A percentile compares a stretch with the other conserved stretches of the same genome.
Conservation (phyloP, 2,113 vertebrate genomes). For the Ramphastos sulfuratus region DNA sequence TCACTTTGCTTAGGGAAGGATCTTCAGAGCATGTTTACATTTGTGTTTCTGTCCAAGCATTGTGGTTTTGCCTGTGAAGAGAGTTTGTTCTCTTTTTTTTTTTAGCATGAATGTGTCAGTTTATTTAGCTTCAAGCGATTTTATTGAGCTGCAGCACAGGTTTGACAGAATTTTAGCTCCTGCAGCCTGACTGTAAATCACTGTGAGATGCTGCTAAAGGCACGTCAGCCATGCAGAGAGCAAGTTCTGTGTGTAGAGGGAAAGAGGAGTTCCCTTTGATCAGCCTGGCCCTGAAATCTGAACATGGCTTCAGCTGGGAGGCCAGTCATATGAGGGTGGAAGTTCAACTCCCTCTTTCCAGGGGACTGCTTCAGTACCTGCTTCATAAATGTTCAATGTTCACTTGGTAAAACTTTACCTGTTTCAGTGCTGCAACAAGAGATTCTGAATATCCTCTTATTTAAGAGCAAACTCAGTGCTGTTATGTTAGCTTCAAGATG, state of each 20-base stretch:
- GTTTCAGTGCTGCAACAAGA: background rate
- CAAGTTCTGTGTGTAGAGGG: background rate
- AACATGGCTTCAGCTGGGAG: background rate
- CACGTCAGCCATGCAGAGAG: background rate
- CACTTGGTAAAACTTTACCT: background rate
- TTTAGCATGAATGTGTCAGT: background rate
- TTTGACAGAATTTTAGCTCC: conserved; percentile 36
- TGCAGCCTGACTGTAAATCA: conserved; percentile 41
- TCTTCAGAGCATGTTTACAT: background rate
- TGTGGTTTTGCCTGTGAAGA: background rate
- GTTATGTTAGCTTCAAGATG: background rate
- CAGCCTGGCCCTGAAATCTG: background rate
- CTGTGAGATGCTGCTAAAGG: background rate
- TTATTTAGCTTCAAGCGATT: conserved; percentile 29
- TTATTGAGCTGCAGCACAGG: conserved; percentile 41
- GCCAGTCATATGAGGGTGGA: background rate
- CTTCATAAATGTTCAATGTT: background rate
- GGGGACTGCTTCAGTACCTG: background rate
- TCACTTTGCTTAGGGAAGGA: background rate
- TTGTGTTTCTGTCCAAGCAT: background rate
- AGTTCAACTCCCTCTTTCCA: background rate
- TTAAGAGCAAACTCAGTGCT: background rate
- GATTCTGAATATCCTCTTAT: background rate
- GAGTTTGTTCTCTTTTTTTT: conserved; percentile 18
- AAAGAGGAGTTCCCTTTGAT: background rate